Evolutionary conservation across 1,140 invertebrate species (phyloP), one percentile per base, ranked within the genome.

Genomic region (Macrocentrus cingulum): DNA sequence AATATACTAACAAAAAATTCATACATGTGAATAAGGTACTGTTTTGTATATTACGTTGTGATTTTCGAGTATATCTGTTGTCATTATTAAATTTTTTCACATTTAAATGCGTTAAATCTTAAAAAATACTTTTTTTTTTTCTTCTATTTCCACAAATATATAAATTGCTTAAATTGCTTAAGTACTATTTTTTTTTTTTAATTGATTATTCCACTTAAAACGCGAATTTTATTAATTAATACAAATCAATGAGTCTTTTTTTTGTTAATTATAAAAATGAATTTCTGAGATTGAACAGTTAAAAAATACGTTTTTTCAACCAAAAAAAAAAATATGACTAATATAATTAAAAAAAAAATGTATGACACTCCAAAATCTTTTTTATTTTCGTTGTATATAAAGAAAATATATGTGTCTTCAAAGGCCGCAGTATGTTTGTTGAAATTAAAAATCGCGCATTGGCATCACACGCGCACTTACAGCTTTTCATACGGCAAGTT

Each of bases 401-500:
- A n/a, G n/a, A n/a, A 39, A 4, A 71, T 37, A 59, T 63, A 61
- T 39, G 11, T 67, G 70, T 74, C 8, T 39, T 16, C 19, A 18
- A 37, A 36, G 7, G 34, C 45, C 41, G 22, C 15, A 25, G 39
- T 55, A 7, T 45, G 8, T 15, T 22, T 20, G 15, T 75, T 72
- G 68, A 74, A 74, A 70, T 34, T 16, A 78, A 78, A 79, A 73
- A 70, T 57, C 64, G 44, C 69, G 68, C 72, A n/a, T n/a, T n/a
- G n/a, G n/a, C n/a, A n/a, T 68, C 68, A 64, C 74, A 69, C 68
- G 64, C 50, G 50, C 67, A 72, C 74, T 88, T 87, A 90, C 83
- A 92, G 87, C 84, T 91, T 91, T 85, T 92, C 90, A 81, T 92
- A 92, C 83, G 89, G 90, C 84, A 89, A 88, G 82, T 89, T 84